Evolutionary conservation across 1,140 invertebrate genomes (phyloP).

Genomic region (Gonatopus flavifemur): DNA sequence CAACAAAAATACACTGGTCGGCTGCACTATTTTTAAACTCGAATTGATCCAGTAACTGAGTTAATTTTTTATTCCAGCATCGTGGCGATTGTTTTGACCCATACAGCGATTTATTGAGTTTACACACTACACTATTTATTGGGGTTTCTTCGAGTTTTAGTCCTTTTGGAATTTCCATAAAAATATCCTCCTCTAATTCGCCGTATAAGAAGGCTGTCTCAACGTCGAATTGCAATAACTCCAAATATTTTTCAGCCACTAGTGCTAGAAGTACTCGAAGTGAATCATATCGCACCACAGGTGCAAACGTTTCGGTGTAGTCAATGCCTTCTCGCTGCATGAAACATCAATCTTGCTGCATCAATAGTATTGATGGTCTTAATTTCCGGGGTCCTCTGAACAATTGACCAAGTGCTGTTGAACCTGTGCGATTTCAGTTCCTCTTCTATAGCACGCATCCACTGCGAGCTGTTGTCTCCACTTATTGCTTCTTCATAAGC

Average conservation of each 20-base stretch:
- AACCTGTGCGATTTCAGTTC: conserved; percentile 34
- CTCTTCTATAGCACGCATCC: conserved; percentile 41
- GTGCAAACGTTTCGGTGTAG: no score
- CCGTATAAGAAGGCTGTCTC: no score
- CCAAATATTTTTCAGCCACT: not conserved
- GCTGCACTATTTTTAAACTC: not conserved
- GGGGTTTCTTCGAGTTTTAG: not conserved
- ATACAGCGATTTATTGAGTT: conserved; percentile 1
- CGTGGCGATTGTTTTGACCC: not conserved
- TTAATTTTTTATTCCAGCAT: conserved; percentile 5
- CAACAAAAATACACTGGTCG: not conserved
- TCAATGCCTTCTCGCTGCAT: not conserved
- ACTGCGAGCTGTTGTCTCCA: conserved; percentile 23
- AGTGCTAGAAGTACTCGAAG: no score
- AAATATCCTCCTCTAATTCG: not conserved
- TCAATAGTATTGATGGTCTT: conserved; percentile 24
- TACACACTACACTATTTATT: not conserved
- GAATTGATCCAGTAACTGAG: not conserved
- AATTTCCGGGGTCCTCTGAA: conserved; percentile 15
- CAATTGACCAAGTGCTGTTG: conserved; percentile 41
- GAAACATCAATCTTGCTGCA: not conserved
- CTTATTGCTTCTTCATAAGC: conserved; percentile 36
- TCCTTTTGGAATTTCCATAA: not conserved
- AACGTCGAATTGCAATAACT: not conserved
- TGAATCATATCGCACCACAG: no score